Evolutionary conservation across 2,888 invertebrate genomes (phyloP).

Genomic region (Terebella lapidaria): DNA sequence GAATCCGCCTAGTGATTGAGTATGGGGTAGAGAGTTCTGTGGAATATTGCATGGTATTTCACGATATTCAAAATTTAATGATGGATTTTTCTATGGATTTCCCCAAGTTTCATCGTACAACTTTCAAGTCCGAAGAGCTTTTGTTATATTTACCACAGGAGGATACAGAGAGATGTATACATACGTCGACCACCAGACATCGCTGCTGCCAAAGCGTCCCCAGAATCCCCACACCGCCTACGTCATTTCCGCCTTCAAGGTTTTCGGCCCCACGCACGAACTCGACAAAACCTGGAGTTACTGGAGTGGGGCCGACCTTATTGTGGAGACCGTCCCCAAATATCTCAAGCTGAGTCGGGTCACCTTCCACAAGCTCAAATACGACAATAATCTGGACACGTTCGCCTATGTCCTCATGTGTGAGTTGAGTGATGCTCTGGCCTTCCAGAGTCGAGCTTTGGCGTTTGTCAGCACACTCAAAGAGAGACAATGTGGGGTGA

Average conservation of each 20-base stretch:
- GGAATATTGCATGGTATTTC: too few species aligned
- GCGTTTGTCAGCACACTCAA: conserved; percentile 36
- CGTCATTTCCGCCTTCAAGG: conserved; percentile 36
- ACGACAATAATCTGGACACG: not conserved
- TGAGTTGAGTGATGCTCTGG: conserved; percentile 37
- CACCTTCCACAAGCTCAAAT: conserved; percentile 32
- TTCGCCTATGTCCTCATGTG: conserved; percentile 36
- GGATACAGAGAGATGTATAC: conserved; percentile 23
- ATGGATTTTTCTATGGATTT: too few species aligned
- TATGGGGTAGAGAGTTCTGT: too few species aligned
- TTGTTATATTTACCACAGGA: not conserved
- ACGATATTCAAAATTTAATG: too few species aligned
- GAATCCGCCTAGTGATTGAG: not conserved
- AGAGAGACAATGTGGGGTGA: conserved; percentile 36
- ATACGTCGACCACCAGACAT: conserved; percentile 24
- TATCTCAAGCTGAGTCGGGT: conserved; percentile 36
- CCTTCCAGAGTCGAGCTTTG: conserved; percentile 30
- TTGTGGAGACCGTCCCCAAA: conserved; percentile 37
- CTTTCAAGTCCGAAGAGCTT: not conserved
- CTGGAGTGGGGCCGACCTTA: conserved; percentile 41
- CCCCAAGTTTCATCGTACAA: too few species aligned
- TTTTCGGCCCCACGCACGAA: conserved; percentile 31
- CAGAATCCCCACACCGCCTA: conserved; percentile 38
- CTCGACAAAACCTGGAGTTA: conserved; percentile 38
- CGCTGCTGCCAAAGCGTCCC: conserved; percentile 36